A percentile compares a stretch with the other conserved stretches of the same genome.
phyloP scores from a whole-genome alignment of 2,113 vertebrate species.

The Diadophis punctatus region DNA sequence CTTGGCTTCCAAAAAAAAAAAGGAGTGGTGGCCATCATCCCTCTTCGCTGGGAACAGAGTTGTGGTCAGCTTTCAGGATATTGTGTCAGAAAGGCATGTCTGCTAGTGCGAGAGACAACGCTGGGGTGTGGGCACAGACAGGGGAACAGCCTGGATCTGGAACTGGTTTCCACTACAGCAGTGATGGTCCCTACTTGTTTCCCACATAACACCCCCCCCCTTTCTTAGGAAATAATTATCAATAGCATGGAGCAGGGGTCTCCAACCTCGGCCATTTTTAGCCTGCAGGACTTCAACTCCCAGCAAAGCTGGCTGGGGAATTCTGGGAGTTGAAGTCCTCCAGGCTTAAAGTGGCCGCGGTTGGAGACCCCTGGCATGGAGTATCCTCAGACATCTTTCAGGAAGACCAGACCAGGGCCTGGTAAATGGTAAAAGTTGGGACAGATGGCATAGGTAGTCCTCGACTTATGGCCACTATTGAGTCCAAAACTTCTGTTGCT shows the following conservation, averaged over 20 bases:
- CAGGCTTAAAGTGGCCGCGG: no score
- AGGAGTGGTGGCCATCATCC: background rate
- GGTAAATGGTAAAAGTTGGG: background rate
- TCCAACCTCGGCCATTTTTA: no score
- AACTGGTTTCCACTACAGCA: background rate
- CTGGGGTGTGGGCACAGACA: background rate
- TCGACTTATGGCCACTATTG: no score
- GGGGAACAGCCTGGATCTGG: background rate
- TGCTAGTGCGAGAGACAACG: background rate
- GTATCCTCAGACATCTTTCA: background rate
- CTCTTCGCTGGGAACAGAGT: background rate
- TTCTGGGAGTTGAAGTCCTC: no score
- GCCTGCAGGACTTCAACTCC: no score
- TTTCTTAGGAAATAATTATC: background rate
- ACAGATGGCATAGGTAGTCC: background rate
- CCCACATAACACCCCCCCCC: background rate
- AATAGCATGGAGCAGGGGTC: background rate
- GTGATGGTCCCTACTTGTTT: background rate
- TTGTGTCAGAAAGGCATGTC: background rate
- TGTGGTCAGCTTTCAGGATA: background rate
- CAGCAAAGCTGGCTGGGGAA: no score
- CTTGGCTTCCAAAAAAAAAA: no score
- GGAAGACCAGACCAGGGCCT: background rate
- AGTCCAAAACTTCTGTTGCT: no score
- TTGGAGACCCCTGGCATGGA: no score